These are phyloP conservation scores for Stratiomys singularior DNA, from an alignment of 2,888 invertebrate species.

Conservation along the genomic window DNA sequence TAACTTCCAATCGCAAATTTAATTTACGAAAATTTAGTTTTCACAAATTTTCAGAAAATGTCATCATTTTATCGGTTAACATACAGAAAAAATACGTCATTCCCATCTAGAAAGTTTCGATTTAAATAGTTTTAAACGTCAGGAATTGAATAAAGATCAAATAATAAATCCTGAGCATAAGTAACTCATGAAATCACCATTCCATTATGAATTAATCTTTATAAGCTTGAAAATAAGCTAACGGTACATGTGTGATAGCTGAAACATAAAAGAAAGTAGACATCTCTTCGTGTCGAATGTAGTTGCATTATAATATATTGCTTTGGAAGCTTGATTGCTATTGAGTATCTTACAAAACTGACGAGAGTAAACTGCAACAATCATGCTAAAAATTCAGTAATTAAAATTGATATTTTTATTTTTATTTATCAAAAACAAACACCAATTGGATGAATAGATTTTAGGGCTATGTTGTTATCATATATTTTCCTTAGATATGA, in stretches of 20 bases:
- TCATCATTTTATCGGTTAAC: no score
- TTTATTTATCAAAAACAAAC: slow-evolving; percentile 49
- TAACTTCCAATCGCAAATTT: no score
- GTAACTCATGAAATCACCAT: background rate
- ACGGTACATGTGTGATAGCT: background rate
- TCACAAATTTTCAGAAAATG: no score
- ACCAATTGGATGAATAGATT: slow-evolving; percentile 50
- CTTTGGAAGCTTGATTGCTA: slow-evolving; percentile 41
- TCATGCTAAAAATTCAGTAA: slow-evolving; percentile 46
- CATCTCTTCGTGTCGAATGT: background rate
- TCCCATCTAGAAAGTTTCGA: no score
- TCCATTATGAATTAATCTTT: background rate
- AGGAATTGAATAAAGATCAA: no score
- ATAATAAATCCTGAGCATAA: no score
- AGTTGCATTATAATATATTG: slow-evolving; percentile 46
- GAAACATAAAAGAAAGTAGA: background rate
- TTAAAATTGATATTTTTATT: slow-evolving; percentile 13
- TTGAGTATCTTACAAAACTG: slow-evolving; percentile 25
- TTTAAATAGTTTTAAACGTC: no score
- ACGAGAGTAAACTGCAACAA: slow-evolving; percentile 51
- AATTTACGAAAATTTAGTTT: no score
- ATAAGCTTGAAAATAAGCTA: no score
- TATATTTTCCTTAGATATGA: slow-evolving; percentile 64
- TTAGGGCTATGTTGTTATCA: slow-evolving; percentile 51
- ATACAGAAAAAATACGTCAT: no score